These are phyloP conservation scores for Crematogaster levior DNA, from an alignment of 2,888 invertebrate species.

Conservation along the genomic window DNA sequence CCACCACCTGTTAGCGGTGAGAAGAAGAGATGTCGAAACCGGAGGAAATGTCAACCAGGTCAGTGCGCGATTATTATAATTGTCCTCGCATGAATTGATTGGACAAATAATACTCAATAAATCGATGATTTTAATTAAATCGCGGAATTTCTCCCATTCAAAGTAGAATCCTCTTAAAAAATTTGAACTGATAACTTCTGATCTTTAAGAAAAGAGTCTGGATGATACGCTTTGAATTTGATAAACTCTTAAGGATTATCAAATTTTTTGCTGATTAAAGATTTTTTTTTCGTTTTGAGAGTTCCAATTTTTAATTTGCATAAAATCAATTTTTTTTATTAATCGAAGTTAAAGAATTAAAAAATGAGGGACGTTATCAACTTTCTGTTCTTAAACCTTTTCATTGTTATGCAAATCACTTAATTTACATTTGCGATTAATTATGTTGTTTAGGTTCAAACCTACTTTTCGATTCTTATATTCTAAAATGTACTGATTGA, in stretches of 20 bases:
- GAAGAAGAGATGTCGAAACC: constrained; percentile 41
- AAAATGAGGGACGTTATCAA: background rate
- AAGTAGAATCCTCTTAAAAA: too few species aligned
- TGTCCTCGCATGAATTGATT: background rate
- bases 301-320: background rate
- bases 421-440: background rate
- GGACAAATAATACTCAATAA: background rate
- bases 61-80: constrained; percentile 33
- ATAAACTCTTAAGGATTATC: background rate
- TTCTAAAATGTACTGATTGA: background rate
- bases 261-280: too few species aligned
- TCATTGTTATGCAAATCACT: background rate
- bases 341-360: background rate
- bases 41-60: constrained; percentile 47
- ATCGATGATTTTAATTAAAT: background rate
- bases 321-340: background rate
- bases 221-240: background rate
- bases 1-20: background rate
- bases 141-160: background rate
- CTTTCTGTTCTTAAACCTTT: background rate
- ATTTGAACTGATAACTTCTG: constrained; percentile 1
- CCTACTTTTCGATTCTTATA: background rate
- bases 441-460: background rate
- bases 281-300: background rate
- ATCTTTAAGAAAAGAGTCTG: background rate